Conservation (phyloP, 2,888 invertebrate species). For the Apotomis capreana region DNA sequence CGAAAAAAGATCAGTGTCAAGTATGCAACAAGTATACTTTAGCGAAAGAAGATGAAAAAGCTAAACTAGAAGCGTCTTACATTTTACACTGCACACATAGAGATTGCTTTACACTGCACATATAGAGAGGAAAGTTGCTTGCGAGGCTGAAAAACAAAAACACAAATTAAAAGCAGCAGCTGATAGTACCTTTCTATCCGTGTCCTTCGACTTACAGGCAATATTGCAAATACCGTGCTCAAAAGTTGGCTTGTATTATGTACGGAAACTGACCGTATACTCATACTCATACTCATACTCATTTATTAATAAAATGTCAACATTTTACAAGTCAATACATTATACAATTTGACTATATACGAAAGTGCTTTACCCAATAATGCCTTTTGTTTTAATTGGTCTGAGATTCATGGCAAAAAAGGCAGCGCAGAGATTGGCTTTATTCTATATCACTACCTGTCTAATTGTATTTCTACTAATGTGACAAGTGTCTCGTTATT, state of each 20-base stretch:
- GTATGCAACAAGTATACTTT: constrained; percentile 32
- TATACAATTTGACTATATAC: constrained; percentile 17
- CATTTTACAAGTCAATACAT: too few relatives aligned
- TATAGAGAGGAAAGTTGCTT: constrained; percentile 4
- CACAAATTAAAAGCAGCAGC: constrained; percentile 12
- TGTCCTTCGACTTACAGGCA: constrained; percentile 19
- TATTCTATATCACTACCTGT: too few relatives aligned
- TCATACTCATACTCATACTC: too few relatives aligned
- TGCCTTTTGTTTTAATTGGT: constrained; percentile 5
- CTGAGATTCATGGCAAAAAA: constrained; percentile 7
- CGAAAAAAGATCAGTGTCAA: constrained; percentile 36
- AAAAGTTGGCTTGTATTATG: constrained; percentile 15
- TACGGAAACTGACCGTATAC: constrained; percentile 16
- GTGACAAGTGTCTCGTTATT: constrained; percentile 16
- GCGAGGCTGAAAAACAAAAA: constrained; percentile 11
- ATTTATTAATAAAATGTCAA: too few relatives aligned
- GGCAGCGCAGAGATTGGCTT: background rate
- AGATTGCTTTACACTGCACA: constrained; percentile 2
- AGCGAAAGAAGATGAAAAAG: constrained; percentile 16
- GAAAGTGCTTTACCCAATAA: constrained; percentile 14
- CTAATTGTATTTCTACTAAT: constrained; percentile 6
- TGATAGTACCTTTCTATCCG: constrained; percentile 4
- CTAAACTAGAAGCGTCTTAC: constrained; percentile 7
- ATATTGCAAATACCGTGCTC: constrained; percentile 18
- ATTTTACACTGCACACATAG: too few relatives aligned